Base-by-base conservation (phyloP, 1,140 invertebrate genomes). In the Drosophila trapezifrons region DNA sequence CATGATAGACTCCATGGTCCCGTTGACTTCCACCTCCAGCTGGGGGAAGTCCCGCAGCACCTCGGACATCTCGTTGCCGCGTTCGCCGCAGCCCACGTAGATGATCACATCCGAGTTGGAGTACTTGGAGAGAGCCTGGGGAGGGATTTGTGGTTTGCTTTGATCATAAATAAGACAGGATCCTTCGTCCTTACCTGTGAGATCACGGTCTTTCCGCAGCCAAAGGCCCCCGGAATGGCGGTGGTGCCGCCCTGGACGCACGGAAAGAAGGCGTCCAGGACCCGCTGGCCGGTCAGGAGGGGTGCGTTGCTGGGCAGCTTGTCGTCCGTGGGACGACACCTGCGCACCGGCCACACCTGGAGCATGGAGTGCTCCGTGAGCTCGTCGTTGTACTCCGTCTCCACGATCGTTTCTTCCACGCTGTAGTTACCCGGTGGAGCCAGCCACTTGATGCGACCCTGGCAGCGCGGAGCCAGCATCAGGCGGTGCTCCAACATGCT, bases 101-200 rank as follows among this genome's bases (percentile, higher is more conserved):
- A 99, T 94, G 92, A 99, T 99, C 76, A 99, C 98, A 93, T 99
- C 98, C 45, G 98, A 99, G 94, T 99, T 99, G 79, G 98, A 99
- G 93, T 98, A 99, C 93, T 99, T 99, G 64, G 98, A 99, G 46
- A 99, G 93, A 5, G 99, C 97, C 93, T 91, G 42, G 4, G 18
- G 49, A 27, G 25, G 22, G 7, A 37, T 96, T n/a, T n/a, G n/a
- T n/a, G n/a, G n/a, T n/a, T n/a, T n/a, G n/a, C n/a, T n/a, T n/a
- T n/a, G n/a, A n/a, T n/a, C n/a, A n/a, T n/a, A n/a, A n/a, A n/a
- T n/a, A n/a, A n/a, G n/a, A n/a, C n/a, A n/a, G n/a, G n/a, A n/a
- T n/a, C n/a, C n/a, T n/a, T n/a, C n/a, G n/a, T n/a, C n/a, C 45
- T 67, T 69, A 95, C 93, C 84, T 94, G 94, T 1, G 97, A 92